Conservation (phyloP, 2,797 vertebrate genomes). For the Tapirus indicus region DNA sequence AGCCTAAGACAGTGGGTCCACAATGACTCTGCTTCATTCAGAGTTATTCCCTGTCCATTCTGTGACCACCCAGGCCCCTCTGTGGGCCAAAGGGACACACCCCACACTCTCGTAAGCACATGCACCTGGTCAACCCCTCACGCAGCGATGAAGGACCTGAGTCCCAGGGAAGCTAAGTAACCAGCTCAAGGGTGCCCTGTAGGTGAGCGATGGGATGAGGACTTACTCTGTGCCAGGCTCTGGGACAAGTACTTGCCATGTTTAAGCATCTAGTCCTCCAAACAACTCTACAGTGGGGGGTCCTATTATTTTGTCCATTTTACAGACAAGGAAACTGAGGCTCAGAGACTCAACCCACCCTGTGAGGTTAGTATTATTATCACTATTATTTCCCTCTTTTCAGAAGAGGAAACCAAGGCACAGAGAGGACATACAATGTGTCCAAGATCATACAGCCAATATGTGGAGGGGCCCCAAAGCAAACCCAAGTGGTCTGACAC, state of each 20-base stretch:
- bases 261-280: neutral
- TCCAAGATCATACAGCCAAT: neutral
- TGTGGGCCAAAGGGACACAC: neutral
- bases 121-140: neutral
- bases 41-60: neutral
- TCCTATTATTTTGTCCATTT: neutral
- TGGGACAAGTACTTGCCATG: neutral
- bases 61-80: neutral
- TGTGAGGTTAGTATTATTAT: neutral
- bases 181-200: neutral
- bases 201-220: neutral
- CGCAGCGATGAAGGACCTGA: neutral
- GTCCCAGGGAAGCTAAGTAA: too few relatives aligned
- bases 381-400: neutral
- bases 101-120: rapidly evolving
- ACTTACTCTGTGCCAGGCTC: rapidly evolving
- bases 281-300: rapidly evolving
- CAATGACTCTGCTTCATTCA: neutral
- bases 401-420: neutral
- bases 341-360: neutral
- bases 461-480: neutral
- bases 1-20: too few relatives aligned
- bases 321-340: neutral
- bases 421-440: neutral
- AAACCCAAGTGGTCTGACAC: rapidly evolving